Evolutionary conservation across 2,113 vertebrate genomes (phyloP).

Genomic region (Trogon melanurus): DNA sequence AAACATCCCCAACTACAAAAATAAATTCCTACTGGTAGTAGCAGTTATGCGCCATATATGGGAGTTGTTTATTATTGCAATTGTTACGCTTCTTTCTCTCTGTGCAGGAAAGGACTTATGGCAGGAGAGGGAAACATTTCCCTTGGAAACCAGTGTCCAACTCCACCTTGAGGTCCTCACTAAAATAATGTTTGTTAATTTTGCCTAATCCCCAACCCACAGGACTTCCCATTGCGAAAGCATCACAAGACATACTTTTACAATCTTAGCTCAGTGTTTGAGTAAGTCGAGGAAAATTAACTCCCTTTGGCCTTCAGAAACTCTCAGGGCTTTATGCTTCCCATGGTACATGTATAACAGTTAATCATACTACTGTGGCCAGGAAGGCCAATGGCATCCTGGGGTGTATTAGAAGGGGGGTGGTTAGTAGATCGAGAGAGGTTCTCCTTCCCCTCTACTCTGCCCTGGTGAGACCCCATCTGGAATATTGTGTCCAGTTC

Average conservation of each 20-base stretch:
- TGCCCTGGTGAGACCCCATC: too few species aligned
- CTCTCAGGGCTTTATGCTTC: background rate
- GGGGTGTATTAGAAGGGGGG: too few species aligned
- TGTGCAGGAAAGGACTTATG: background rate
- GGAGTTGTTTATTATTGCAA: conserved; percentile 9
- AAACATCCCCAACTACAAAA: conserved; percentile 5
- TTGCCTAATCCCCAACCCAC: background rate
- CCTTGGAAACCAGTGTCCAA: background rate
- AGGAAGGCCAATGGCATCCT: too few species aligned
- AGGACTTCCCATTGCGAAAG: background rate
- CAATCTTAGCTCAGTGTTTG: background rate
- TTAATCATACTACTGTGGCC: background rate
- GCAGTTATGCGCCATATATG: background rate
- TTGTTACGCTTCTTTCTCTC: background rate
- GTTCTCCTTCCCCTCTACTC: too few species aligned
- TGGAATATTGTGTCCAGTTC: too few species aligned
- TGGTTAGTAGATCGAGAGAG: too few species aligned
- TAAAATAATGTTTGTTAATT: background rate
- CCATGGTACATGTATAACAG: background rate
- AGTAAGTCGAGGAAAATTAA: background rate
- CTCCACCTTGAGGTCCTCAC: background rate
- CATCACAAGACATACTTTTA: background rate
- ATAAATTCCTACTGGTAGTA: background rate
- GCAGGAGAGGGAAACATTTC: background rate
- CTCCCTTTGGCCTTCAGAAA: background rate